A percentile compares a stretch with the other conserved stretches of the same genome.
Evolutionary conservation across 2,797 vertebrate genomes (phyloP).

Genomic region (Urosaurus nigricauda): DNA sequence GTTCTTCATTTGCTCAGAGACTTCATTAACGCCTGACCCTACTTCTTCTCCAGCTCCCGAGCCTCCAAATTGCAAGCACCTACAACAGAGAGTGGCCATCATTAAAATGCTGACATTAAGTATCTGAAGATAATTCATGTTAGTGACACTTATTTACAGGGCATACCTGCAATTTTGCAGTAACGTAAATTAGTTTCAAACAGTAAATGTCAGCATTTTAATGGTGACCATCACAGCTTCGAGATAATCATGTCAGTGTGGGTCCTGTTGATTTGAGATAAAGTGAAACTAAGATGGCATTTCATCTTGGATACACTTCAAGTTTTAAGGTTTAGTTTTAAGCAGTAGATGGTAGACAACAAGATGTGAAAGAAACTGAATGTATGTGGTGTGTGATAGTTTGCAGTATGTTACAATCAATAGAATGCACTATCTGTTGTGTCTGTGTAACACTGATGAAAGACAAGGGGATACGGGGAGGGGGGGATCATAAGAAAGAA

Average conservation of each 20-base stretch:
- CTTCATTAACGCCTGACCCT: conserved; percentile 60
- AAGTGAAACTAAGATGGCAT: conserved; percentile 58
- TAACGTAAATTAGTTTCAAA: conserved; percentile 63
- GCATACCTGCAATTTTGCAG: conserved; percentile 65
- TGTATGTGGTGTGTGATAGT: not conserved
- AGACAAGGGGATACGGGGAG: not conserved
- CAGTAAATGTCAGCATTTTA: conserved; percentile 66
- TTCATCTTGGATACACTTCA: conserved; percentile 40
- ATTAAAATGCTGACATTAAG: conserved; percentile 70
- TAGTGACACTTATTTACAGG: conserved; percentile 67
- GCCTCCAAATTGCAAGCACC: conserved; percentile 53
- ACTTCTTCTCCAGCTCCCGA: conserved; percentile 45
- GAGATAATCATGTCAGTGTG: conserved; percentile 51
- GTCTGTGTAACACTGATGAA: not conserved
- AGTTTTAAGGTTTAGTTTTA: conserved; percentile 44
- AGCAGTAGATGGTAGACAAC: not conserved
- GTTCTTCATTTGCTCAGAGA: conserved; percentile 59
- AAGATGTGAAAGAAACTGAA: not conserved
- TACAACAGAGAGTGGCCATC: conserved; percentile 50
- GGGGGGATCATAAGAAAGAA: not conserved
- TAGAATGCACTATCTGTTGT: too few species aligned
- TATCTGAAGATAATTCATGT: conserved; percentile 56
- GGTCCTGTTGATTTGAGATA: conserved; percentile 60
- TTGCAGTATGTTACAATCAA: not conserved
- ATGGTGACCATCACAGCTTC: conserved; percentile 44